Percentiles rank a stretch among this genome's conserved stretches.
Evolutionary conservation across 2,888 invertebrate genomes (phyloP).

Genomic region (Brachyptera risi): DNA sequence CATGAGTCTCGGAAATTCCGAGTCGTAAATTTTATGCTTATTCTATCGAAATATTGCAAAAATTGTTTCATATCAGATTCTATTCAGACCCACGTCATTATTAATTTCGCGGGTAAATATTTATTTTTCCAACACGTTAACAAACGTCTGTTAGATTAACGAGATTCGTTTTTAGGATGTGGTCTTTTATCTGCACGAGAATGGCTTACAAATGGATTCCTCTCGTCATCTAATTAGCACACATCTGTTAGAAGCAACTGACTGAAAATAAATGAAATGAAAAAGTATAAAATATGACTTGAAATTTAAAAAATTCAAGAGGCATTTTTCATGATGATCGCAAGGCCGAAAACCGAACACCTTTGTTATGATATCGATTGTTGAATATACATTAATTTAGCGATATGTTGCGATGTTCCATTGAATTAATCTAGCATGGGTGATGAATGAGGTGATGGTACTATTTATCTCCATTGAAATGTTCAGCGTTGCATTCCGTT

Average conservation of each 20-base stretch:
- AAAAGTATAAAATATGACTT: neutral
- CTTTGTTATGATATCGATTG: too few species aligned
- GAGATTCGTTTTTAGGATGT: neutral
- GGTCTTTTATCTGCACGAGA: neutral
- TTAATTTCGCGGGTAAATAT: too few species aligned
- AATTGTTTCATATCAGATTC: too few species aligned
- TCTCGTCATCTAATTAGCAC: neutral
- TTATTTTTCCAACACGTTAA: too few species aligned
- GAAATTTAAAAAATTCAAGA: neutral
- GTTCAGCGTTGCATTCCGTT: neutral
- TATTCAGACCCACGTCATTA: too few species aligned
- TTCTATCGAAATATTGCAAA: too few species aligned
- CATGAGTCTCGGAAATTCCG: too few species aligned
- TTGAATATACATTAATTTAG: neutral
- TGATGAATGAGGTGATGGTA: neutral
- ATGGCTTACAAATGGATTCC: neutral
- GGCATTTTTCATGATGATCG: constrained; percentile 5
- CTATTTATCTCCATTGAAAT: neutral
- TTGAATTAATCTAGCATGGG: neutral
- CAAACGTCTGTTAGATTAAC: too few species aligned
- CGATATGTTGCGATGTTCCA: neutral
- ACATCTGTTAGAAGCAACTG: constrained; percentile 3
- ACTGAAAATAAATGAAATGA: neutral
- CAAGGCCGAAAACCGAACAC: neutral
- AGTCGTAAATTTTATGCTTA: too few species aligned